Evolutionary conservation across 64 coral and sea anemone species (phyloP).

Genomic region (Acropora tenuis): DNA sequence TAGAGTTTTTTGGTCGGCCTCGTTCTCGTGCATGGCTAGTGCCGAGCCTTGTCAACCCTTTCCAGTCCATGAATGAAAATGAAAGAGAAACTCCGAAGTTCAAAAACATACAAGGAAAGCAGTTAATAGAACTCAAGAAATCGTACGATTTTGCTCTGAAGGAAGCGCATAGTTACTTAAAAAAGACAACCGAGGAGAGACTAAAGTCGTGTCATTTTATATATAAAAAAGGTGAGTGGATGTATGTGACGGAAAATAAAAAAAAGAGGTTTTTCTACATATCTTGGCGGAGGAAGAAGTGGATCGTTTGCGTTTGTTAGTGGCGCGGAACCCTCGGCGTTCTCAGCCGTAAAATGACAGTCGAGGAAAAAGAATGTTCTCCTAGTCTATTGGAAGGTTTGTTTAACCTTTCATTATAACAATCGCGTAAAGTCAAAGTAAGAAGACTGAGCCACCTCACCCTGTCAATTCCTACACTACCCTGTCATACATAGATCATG

Average conservation of each 20-base stretch:
- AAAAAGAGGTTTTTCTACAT: no score
- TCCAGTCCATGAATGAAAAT: conserved; percentile 65
- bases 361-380: no score
- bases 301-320: no score
- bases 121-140: conserved; percentile 60
- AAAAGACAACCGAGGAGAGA: conserved; percentile 22
- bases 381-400: no score
- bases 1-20: conserved; percentile 82
- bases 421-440: no score
- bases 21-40: conserved; percentile 84
- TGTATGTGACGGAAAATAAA: not conserved
- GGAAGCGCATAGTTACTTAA: conserved; percentile 63
- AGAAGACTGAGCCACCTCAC: no score
- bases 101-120: conserved; percentile 61
- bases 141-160: conserved; percentile 73
- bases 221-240: conserved; percentile 29
- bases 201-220: conserved; percentile 44
- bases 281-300: no score
- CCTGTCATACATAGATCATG: no score
- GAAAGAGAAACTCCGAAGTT: conserved; percentile 65
- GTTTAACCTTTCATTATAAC: no score
- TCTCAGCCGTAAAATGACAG: no score
- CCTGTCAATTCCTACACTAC: no score
- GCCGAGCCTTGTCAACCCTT: conserved; percentile 73
- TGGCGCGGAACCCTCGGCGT: no score